Conservation (phyloP, 2,888 invertebrate species). For the Hecatera dysodea region DNA sequence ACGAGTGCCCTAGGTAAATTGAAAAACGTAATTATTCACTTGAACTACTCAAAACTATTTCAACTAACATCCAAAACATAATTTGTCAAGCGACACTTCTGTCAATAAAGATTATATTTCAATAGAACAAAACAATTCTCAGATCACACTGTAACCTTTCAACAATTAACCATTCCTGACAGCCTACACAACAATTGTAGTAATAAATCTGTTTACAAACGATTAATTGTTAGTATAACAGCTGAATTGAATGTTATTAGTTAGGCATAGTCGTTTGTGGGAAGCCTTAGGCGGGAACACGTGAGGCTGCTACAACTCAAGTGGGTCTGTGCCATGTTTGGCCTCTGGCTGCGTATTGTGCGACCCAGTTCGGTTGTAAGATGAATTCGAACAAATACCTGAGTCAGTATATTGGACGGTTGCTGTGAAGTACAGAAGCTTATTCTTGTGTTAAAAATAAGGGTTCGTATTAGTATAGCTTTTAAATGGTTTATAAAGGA, state of each 20-base stretch:
- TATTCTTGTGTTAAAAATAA: not conserved
- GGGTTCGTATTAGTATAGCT: too few species aligned
- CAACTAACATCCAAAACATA: not conserved
- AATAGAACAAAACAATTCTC: constrained; percentile 28
- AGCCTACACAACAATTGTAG: constrained; percentile 38
- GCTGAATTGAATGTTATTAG: constrained; percentile 54
- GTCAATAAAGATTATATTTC: constrained; percentile 19
- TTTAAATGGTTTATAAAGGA: too few species aligned
- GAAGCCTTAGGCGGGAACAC: constrained; percentile 53
- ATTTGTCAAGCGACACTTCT: not conserved
- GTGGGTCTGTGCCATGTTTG: constrained; percentile 42
- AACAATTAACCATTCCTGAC: constrained; percentile 42
- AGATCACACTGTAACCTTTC: constrained; percentile 9
- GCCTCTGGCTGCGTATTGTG: constrained; percentile 39
- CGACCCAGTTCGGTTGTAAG: constrained; percentile 52
- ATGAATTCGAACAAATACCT: constrained; percentile 34
- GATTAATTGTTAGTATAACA: constrained; percentile 51
- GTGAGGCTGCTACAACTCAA: constrained; percentile 50
- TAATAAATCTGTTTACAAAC: constrained; percentile 51
- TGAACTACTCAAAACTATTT: not conserved
- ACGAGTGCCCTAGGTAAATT: not conserved
- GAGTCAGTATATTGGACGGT: constrained; percentile 16
- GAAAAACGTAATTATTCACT: not conserved
- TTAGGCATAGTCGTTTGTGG: constrained; percentile 50
- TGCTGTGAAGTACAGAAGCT: not conserved